These are phyloP conservation scores for Pseudolaguvia tuberculata DNA, from an alignment of 2,113 vertebrate genomes.

Conservation along the genomic window DNA sequence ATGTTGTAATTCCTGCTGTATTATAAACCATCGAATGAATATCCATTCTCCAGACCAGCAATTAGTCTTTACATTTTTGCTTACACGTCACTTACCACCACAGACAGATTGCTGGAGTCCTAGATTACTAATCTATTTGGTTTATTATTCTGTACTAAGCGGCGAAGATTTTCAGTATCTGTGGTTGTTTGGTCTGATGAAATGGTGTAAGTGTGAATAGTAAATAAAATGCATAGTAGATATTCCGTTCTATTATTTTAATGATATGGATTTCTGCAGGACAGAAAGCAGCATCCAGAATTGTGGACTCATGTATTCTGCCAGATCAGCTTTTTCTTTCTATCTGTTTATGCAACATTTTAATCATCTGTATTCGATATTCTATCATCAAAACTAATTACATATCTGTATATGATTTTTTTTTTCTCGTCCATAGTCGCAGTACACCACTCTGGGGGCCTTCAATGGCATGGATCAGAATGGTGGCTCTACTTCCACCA, in stretches of 20 bases:
- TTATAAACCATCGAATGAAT: slow-evolving; percentile 18
- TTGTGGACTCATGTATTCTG: not conserved
- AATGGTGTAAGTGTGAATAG: not conserved
- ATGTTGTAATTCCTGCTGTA: not conserved
- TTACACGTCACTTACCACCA: too few relatives aligned
- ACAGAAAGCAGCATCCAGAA: not conserved
- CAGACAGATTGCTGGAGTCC: not conserved
- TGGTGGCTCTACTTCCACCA: slow-evolving; percentile 92
- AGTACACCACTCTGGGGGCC: slow-evolving; percentile 97
- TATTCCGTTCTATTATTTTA: not conserved
- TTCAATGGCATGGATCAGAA: slow-evolving; percentile 99
- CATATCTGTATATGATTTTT: not conserved
- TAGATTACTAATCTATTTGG: not conserved
- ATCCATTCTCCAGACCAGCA: slow-evolving; percentile 9
- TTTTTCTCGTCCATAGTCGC: slow-evolving; percentile 71
- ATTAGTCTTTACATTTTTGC: not conserved
- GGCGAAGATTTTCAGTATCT: not conserved
- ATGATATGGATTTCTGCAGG: not conserved
- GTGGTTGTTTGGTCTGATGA: not conserved
- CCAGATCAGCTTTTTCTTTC: not conserved
- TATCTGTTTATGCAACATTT: not conserved
- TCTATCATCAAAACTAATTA: slow-evolving; percentile 10
- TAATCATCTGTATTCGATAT: slow-evolving; percentile 20
- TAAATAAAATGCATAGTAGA: not conserved
- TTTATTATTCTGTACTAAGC: not conserved